These are phyloP conservation scores for Hyposmocoma kahamanoa DNA, from an alignment of 1,140 invertebrate genomes.

Conservation along the genomic window DNA sequence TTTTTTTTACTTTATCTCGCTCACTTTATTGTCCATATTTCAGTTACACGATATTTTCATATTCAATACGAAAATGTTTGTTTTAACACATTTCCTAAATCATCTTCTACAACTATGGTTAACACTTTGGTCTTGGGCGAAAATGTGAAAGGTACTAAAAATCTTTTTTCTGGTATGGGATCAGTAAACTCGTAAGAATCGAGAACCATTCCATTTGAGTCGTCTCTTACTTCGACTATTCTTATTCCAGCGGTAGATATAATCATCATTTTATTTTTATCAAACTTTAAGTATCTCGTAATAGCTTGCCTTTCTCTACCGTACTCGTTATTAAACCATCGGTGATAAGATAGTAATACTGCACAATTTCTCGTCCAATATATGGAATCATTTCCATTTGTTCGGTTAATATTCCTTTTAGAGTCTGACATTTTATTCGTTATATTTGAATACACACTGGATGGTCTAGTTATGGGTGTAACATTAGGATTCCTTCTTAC, in stretches of 20 bases:
- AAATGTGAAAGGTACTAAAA: constrained; percentile 73
- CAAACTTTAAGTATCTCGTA: constrained; percentile 72
- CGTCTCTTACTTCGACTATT: constrained; percentile 80
- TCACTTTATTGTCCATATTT: constrained; percentile 36
- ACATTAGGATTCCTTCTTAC: constrained; percentile 68
- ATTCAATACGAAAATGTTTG: constrained; percentile 67
- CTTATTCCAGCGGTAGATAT: constrained; percentile 78
- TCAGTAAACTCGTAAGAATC: constrained; percentile 80
- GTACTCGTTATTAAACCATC: constrained; percentile 74
- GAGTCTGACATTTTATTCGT: constrained; percentile 61
- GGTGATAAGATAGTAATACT: constrained; percentile 78
- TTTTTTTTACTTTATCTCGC: constrained; percentile 14
- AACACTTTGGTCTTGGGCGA: constrained; percentile 63
- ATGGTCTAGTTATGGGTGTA: constrained; percentile 68
- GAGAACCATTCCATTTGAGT: constrained; percentile 76
- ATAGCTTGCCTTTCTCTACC: constrained; percentile 71
- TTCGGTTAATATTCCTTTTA: constrained; percentile 61
- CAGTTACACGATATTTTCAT: constrained; percentile 13
- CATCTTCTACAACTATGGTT: constrained; percentile 74
- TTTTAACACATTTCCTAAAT: constrained; percentile 75
- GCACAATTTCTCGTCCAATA: constrained; percentile 82
- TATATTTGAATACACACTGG: constrained; percentile 65
- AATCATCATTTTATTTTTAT: constrained; percentile 75
- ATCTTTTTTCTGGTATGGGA: constrained; percentile 72
- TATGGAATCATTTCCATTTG: constrained; percentile 71